Base-by-base conservation (phyloP, 1,140 invertebrate genomes). In the Zaprionus davidi region DNA sequence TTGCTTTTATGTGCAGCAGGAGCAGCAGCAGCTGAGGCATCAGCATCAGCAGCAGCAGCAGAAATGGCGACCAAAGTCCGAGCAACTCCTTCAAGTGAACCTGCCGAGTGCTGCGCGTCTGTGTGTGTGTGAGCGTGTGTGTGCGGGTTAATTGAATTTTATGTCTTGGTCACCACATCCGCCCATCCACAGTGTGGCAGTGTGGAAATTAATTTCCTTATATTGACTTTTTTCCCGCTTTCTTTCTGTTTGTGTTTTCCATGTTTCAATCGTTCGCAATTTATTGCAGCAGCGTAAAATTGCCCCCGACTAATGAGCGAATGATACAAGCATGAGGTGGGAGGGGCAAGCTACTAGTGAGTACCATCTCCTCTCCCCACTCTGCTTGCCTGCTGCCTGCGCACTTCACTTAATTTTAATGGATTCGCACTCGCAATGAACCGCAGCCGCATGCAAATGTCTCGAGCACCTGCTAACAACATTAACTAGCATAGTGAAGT, bases 381-480 rank as follows among this genome's bases (percentile, higher is more conserved):
- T 20, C 17, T 5, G 6, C n/a, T 7, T 17, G 26, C 0, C 26
- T 28, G 26, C 31, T 31, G 31, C 13, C 51, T 26, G 38, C 36
- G 70, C 76, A 67, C 63, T 84, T 71, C 70, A 81, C 79, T 83
- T 82, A 67, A 85, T 90, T 82, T 90, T 90, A 90, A 85, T 90
- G 79, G 79, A 85, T 90, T 90, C 82, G 79, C 85, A 90, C 85
- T 85, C 76, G 81, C 85, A 90, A 85, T 84, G 85, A 90, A 90
- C 85, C 85, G 81, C 85, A 90, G 85, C 81, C 81, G 82, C 79
- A 90, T 90, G 85, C 85, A 90, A 90, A 90, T 90, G 82, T 85
- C 76, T 88, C 72, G 69, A 88, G 85, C 85, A 90, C 85, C 84
- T 88, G 85, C 81, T 90, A 88, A 88, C 85, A 81, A 79, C 79